phyloP scores from a whole-genome alignment of 2,888 invertebrate genomes.

The Cynaeus angustus region DNA sequence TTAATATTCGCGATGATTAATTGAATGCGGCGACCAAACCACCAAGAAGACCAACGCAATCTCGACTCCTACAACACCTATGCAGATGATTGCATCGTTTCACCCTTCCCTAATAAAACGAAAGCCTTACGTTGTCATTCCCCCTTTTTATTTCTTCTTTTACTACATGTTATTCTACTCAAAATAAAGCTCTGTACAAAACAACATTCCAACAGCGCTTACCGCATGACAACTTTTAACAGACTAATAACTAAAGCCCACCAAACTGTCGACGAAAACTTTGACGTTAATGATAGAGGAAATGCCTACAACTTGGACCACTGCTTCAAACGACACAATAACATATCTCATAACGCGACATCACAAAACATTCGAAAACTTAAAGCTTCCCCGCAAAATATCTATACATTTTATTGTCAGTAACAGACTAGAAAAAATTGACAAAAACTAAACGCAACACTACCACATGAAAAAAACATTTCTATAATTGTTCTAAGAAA shows the following conservation, averaged over 20 bases:
- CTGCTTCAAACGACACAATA: background rate
- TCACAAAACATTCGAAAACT: background rate
- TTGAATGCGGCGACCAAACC: background rate
- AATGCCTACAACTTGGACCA: conserved; percentile 9
- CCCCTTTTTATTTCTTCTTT: conserved; percentile 33
- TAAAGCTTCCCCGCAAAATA: too few species aligned
- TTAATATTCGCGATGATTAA: conserved; percentile 59
- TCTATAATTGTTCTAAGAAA: too few species aligned
- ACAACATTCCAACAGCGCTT: conserved; percentile 25
- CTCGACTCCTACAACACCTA: background rate
- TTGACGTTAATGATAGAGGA: conserved; percentile 10
- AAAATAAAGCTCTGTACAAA: conserved; percentile 33
- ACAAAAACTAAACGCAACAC: too few species aligned
- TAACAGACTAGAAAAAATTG: too few species aligned
- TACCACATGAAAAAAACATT: too few species aligned
- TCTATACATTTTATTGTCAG: too few species aligned
- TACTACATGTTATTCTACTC: conserved; percentile 35
- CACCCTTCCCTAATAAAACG: conserved; percentile 17
- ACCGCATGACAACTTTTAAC: conserved; percentile 26
- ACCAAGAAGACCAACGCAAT: background rate
- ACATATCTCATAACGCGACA: conserved; percentile 3
- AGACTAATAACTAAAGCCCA: conserved; percentile 20
- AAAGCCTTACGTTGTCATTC: conserved; percentile 26
- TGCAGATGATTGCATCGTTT: conserved; percentile 23
- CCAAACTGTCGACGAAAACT: conserved; percentile 20